phyloP scores from a whole-genome alignment of 2,888 invertebrate genomes.

The Iselma pallidipennis region DNA sequence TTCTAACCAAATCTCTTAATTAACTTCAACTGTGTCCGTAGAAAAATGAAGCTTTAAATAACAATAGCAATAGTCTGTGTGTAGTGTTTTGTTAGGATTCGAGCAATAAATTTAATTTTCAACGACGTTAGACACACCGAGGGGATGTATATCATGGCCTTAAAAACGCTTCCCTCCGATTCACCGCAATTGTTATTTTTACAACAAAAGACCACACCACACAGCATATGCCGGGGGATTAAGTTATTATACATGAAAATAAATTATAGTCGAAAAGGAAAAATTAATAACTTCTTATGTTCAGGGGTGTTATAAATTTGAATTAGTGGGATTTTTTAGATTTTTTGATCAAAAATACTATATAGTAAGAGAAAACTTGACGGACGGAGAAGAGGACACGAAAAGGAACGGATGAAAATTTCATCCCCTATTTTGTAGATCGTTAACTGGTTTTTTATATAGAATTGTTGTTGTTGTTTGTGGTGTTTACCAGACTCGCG shows the following conservation, averaged over 20 bases:
- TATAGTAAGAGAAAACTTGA: too few relatives aligned
- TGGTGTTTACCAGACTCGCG: not conserved
- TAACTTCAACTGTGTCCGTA: slow-evolving; percentile 9
- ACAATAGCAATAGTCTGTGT: slow-evolving; percentile 24
- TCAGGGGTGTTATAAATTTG: not conserved
- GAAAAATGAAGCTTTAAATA: slow-evolving; percentile 10
- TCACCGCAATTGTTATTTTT: slow-evolving; percentile 43
- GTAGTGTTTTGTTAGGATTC: slow-evolving; percentile 24
- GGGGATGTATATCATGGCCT: slow-evolving; percentile 40
- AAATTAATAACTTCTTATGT: slow-evolving; percentile 27
- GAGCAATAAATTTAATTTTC: slow-evolving; percentile 39
- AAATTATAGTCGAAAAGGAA: slow-evolving; percentile 33
- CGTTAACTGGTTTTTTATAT: not conserved
- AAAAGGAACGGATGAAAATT: not conserved
- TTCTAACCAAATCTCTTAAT: not conserved
- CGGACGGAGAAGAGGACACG: too few relatives aligned
- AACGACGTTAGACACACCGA: slow-evolving; percentile 35
- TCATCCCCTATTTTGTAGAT: not conserved
- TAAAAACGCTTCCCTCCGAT: slow-evolving; percentile 39
- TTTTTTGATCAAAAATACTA: not conserved
- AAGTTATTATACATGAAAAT: slow-evolving; percentile 43
- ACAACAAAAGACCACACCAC: slow-evolving; percentile 35
- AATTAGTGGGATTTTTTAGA: not conserved
- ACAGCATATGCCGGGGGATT: slow-evolving; percentile 42
- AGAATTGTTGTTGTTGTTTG: not conserved